Evolutionary conservation across 2,888 invertebrate genomes (phyloP).

Genomic region (Leptopterna dolabrata): DNA sequence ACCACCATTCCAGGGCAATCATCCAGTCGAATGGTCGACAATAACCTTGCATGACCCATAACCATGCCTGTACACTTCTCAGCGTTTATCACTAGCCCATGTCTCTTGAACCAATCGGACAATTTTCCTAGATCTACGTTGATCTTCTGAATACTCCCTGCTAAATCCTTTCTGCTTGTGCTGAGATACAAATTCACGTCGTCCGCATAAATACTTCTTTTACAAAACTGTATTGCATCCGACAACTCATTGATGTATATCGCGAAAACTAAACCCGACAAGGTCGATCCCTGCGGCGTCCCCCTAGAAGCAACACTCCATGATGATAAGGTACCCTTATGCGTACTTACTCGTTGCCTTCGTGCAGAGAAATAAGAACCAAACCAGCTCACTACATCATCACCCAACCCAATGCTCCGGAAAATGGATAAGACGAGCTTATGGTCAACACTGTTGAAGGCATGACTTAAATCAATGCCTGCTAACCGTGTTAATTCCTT

Average conservation of each 20-base stretch:
- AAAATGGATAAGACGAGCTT: background rate
- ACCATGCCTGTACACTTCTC: background rate
- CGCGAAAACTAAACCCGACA: background rate
- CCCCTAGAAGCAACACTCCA: background rate
- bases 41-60: background rate
- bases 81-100: background rate
- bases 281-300: background rate
- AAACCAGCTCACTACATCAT: background rate
- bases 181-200: conserved; percentile 12
- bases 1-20: background rate
- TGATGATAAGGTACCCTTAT: background rate
- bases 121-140: background rate
- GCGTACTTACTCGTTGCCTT: background rate
- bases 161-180: background rate
- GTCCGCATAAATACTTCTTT: background rate
- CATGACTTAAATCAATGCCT: conserved; percentile 12
- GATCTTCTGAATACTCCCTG: background rate
- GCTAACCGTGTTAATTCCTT: background rate
- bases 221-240: background rate
- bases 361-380: background rate
- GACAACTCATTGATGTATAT: background rate
- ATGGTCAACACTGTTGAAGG: conserved; percentile 11
- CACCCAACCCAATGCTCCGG: background rate
- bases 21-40: background rate
- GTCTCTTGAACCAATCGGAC: background rate